Evolutionary conservation across 2,888 invertebrate genomes (phyloP).

Genomic region (Clivina fossor): DNA sequence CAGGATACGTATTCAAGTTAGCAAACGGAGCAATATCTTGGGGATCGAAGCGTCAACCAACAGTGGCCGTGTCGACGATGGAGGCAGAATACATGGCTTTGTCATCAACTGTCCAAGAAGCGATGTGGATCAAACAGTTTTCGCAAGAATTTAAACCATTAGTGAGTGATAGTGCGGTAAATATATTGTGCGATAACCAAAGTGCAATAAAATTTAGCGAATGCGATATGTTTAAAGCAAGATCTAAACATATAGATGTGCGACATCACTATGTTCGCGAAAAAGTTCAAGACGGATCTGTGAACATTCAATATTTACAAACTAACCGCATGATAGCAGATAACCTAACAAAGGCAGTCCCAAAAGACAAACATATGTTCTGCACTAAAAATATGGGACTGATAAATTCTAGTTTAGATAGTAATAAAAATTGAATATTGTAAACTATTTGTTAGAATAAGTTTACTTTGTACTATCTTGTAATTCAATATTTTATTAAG

Average conservation of each 20-base stretch:
- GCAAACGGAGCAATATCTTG: conserved; percentile 10
- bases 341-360: conserved; percentile 46
- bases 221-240: conserved; percentile 29
- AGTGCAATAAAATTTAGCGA: conserved; percentile 35
- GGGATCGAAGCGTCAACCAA: conserved; percentile 29
- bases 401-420: not conserved
- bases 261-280: conserved; percentile 36
- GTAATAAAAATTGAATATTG: too few relatives aligned
- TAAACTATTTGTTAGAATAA: too few relatives aligned
- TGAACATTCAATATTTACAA: conserved; percentile 21
- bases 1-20: conserved; percentile 4
- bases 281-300: conserved; percentile 11
- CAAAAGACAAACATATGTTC: not conserved
- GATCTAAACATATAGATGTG: conserved; percentile 39
- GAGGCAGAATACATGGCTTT: conserved; percentile 44
- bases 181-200: conserved; percentile 35
- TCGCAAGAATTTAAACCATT: conserved; percentile 9
- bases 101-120: conserved; percentile 40
- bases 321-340: conserved; percentile 38
- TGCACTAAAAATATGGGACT: conserved; percentile 11
- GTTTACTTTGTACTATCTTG: too few relatives aligned
- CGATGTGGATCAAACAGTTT: conserved; percentile 38
- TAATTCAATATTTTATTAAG: not conserved
- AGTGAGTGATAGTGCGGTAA: not conserved
- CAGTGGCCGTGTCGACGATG: conserved; percentile 43